These are phyloP conservation scores for Thamnophis sirtalis DNA, from an alignment of 2,113 vertebrate genomes.

Conservation along the genomic window DNA sequence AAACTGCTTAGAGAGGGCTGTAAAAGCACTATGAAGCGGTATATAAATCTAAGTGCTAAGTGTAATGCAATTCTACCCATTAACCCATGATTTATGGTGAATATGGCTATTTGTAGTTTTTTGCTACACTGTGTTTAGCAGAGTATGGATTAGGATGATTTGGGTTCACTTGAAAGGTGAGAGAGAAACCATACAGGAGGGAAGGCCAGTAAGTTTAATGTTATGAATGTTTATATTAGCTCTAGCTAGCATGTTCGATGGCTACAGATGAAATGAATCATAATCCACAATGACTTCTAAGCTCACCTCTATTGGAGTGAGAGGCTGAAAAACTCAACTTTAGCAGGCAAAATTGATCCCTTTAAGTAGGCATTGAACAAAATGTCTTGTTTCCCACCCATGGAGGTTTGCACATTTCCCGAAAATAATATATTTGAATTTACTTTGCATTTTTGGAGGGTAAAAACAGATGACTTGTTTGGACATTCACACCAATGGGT, in stretches of 20 bases:
- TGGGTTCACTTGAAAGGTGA: not conserved
- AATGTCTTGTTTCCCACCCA: not conserved
- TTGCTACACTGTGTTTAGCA: too few relatives aligned
- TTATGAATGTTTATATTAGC: too few relatives aligned
- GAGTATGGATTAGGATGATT: too few relatives aligned
- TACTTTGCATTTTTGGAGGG: slow-evolving; percentile 5
- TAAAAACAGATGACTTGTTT: not conserved
- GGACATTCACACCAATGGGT: not conserved
- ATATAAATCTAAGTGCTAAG: too few relatives aligned
- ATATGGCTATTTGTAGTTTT: too few relatives aligned
- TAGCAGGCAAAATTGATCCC: not conserved
- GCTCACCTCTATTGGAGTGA: not conserved
- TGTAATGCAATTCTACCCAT: too few relatives aligned
- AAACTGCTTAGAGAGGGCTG: too few relatives aligned
- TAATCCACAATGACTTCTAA: too few relatives aligned
- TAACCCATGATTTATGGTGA: too few relatives aligned
- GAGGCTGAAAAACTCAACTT: not conserved
- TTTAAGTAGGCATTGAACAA: not conserved
- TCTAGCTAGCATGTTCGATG: too few relatives aligned
- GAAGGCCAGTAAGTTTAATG: not conserved
- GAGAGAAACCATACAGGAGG: not conserved
- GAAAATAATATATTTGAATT: not conserved
- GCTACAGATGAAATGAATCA: too few relatives aligned
- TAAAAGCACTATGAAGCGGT: too few relatives aligned
- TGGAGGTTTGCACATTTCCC: not conserved